Evolutionary conservation across 2,888 invertebrate genomes (phyloP).

Genomic region (Lochmaea crataegi): DNA sequence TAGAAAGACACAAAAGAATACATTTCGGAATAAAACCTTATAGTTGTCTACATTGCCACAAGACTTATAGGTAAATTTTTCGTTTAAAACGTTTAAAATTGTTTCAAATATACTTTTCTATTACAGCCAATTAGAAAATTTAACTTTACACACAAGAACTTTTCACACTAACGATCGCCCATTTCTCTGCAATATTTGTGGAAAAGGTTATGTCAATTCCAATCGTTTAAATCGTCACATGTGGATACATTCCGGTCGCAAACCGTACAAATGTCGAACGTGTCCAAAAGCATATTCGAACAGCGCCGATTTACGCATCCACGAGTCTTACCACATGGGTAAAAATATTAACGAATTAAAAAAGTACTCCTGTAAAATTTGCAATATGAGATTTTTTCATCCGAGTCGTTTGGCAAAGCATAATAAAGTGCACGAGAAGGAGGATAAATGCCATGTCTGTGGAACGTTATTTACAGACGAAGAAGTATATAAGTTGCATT

Average conservation of each 20-base stretch:
- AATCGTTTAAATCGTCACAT: slow-evolving; percentile 61
- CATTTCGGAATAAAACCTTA: slow-evolving; percentile 59
- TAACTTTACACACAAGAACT: slow-evolving; percentile 61
- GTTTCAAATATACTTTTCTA: background rate
- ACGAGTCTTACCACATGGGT: slow-evolving; percentile 54
- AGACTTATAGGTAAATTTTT: slow-evolving; percentile 37
- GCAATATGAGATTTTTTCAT: slow-evolving; percentile 59
- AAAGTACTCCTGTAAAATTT: slow-evolving; percentile 56
- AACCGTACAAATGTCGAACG: slow-evolving; percentile 57
- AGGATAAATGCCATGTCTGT: slow-evolving; percentile 55
- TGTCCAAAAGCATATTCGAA: slow-evolving; percentile 60
- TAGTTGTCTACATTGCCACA: slow-evolving; percentile 61
- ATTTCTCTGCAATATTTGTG: slow-evolving; percentile 61
- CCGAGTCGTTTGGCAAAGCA: slow-evolving; percentile 67
- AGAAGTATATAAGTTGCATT: slow-evolving; percentile 53
- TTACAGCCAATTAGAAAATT: slow-evolving; percentile 60
- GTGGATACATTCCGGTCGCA: slow-evolving; percentile 61
- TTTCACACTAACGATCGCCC: slow-evolving; percentile 62
- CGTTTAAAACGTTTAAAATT: background rate
- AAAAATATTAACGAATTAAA: slow-evolving; percentile 52
- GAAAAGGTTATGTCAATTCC: slow-evolving; percentile 61
- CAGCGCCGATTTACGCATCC: slow-evolving; percentile 59
- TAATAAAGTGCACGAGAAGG: slow-evolving; percentile 63
- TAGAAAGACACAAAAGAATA: slow-evolving; percentile 60
- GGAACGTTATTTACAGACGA: slow-evolving; percentile 54